Conservation (phyloP, 2,113 vertebrate species). For the Corythoichthys intestinalis region DNA sequence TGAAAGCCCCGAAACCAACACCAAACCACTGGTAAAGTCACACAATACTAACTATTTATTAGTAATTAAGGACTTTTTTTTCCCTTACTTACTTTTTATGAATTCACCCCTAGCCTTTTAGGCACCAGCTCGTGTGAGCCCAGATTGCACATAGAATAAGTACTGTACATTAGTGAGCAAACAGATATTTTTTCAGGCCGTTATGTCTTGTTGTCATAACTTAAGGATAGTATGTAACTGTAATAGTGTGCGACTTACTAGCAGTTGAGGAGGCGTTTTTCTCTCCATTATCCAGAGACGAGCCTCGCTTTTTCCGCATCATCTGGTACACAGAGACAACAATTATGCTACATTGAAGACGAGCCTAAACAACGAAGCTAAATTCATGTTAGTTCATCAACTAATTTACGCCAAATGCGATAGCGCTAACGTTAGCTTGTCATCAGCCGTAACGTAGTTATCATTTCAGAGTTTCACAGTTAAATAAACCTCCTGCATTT, state of each 20-base stretch:
- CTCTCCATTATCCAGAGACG: slow-evolving; percentile 44
- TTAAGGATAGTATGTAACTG: not conserved
- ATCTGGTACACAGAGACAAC: slow-evolving; percentile 41
- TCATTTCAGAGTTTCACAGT: not conserved
- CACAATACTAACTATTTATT: too few relatives aligned
- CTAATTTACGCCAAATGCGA: not conserved
- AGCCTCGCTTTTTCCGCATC: slow-evolving; percentile 72
- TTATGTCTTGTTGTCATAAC: too few relatives aligned
- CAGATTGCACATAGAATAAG: too few relatives aligned
- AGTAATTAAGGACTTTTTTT: too few relatives aligned
- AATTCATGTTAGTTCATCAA: not conserved
- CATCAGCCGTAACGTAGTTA: not conserved
- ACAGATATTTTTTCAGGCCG: too few relatives aligned
- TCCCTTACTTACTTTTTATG: too few relatives aligned
- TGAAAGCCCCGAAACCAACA: too few relatives aligned
- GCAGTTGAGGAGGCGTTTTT: slow-evolving; percentile 10
- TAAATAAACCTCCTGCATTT: not conserved
- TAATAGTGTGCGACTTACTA: slow-evolving; percentile 35
- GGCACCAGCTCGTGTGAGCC: too few relatives aligned
- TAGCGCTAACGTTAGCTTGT: not conserved
- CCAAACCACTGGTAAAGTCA: too few relatives aligned
- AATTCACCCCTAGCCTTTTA: too few relatives aligned
- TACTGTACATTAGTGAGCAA: too few relatives aligned
- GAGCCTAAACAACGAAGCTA: not conserved
- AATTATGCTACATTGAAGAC: not conserved